These are phyloP conservation scores for Odontamblyopus rebecca DNA, from an alignment of 2,797 vertebrate genomes.

Conservation along the genomic window DNA sequence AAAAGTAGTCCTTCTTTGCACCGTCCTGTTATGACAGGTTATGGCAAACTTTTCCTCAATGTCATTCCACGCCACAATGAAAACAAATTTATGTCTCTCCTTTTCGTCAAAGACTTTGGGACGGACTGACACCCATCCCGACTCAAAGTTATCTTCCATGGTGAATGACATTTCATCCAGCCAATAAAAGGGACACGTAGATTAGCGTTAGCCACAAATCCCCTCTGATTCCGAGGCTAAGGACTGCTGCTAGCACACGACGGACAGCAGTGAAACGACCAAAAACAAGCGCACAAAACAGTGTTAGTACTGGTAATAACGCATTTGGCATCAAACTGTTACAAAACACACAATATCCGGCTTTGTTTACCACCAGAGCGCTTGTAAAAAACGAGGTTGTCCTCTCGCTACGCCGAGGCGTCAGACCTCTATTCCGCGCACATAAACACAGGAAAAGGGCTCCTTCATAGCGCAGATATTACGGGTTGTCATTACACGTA, in stretches of 20 bases:
- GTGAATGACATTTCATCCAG: conserved; percentile 85
- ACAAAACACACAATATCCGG: conserved; percentile 48
- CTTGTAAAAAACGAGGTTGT: conserved; percentile 23
- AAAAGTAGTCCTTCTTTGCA: conserved; percentile 82
- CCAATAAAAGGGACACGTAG: conserved; percentile 21
- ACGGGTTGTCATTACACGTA: conserved; percentile 50
- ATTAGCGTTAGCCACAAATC: conserved; percentile 15
- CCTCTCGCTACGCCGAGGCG: conserved; percentile 14
- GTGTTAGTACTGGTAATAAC: conserved; percentile 6
- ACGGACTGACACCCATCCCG: conserved; percentile 95
- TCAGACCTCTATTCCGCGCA: conserved; percentile 33
- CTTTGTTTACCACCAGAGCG: conserved; percentile 42
- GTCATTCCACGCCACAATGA: conserved; percentile 97
- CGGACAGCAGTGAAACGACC: conserved; percentile 11
- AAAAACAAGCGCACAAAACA: conserved; percentile 14
- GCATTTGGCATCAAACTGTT: conserved; percentile 1
- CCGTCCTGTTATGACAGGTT: conserved; percentile 94
- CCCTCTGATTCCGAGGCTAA: conserved; percentile 28
- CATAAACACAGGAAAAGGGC: neutral
- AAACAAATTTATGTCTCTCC: conserved; percentile 90
- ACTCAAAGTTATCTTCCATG: conserved; percentile 92
- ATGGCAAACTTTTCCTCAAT: conserved; percentile 94
- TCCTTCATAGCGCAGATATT: conserved; percentile 11
- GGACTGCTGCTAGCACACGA: conserved; percentile 28
- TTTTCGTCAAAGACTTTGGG: conserved; percentile 92